phyloP scores from a whole-genome alignment of 2,888 invertebrate species.

The Orchesella flavescens region DNA sequence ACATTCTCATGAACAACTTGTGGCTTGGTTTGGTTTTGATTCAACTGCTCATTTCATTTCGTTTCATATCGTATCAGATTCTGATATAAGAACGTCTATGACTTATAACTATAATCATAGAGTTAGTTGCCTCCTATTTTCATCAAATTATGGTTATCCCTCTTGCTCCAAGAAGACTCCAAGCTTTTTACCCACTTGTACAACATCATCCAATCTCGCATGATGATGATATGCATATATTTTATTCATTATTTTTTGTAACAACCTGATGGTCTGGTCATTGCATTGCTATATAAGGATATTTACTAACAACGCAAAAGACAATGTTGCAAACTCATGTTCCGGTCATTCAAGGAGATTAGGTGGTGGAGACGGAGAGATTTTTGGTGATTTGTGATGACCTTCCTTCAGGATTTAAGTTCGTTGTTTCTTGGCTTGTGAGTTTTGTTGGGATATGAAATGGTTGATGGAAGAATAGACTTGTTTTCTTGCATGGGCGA shows the following conservation, averaged over 20 bases:
- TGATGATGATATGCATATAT: not conserved
- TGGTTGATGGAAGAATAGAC: not conserved
- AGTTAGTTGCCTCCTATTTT: no score
- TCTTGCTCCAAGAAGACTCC: no score
- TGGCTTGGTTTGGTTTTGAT: no score
- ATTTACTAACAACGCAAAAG: no score
- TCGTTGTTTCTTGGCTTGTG: not conserved
- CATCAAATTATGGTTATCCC: no score
- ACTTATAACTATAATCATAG: no score
- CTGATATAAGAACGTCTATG: no score
- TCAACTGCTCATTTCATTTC: no score
- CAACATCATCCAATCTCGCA: no score
- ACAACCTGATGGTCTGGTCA: not conserved
- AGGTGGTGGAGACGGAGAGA: not conserved
- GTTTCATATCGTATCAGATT: no score
- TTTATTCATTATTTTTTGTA: not conserved
- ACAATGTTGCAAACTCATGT: not conserved
- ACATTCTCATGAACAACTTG: no score
- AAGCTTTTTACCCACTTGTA: not conserved
- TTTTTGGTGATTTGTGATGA: constrained; percentile 30
- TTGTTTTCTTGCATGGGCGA: not conserved
- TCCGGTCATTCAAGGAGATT: constrained; percentile 40
- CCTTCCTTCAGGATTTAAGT: constrained; percentile 22
- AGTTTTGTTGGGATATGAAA: not conserved
- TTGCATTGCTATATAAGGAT: no score